Evolutionary conservation across 1,140 invertebrate species (phyloP).

Genomic region (Procambarus clarkii): DNA sequence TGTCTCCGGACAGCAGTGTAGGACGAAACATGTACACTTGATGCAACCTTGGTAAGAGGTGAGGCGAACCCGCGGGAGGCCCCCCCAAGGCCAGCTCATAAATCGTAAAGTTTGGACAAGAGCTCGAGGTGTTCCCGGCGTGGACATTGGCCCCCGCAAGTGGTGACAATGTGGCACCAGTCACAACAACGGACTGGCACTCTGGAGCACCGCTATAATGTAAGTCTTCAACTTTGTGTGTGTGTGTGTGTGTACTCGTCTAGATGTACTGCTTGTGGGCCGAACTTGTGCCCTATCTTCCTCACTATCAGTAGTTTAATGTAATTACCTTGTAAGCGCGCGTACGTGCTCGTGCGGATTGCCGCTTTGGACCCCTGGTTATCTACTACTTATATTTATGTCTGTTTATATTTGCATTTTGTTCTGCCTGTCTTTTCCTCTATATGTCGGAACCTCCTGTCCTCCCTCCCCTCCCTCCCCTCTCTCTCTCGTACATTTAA

Average conservation of each 20-base stretch:
- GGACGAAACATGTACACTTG: neutral
- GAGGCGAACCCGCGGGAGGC: neutral
- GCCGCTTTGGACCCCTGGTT: too few relatives aligned
- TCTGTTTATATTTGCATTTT: neutral
- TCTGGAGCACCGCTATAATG: constrained; percentile 35
- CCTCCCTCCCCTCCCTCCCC: neutral
- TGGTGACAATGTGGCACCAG: constrained; percentile 16
- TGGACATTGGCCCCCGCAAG: neutral
- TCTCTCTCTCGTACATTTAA: neutral
- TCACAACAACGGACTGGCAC: constrained; percentile 34
- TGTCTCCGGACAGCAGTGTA: too few relatives aligned
- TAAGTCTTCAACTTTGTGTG: neutral
- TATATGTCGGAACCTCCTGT: neutral
- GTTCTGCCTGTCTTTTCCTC: constrained; percentile 5
- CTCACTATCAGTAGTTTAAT: neutral
- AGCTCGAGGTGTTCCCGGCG: neutral
- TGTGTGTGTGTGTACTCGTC: neutral
- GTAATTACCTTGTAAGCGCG: neutral
- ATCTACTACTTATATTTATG: neutral
- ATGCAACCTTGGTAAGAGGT: neutral
- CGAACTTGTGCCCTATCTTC: too few relatives aligned
- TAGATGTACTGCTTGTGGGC: too few relatives aligned
- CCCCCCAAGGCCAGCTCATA: neutral
- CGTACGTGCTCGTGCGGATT: too few relatives aligned
- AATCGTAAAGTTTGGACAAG: neutral